phyloP scores from a whole-genome alignment of 1,140 invertebrate genomes.

The Cylas formicarius region DNA sequence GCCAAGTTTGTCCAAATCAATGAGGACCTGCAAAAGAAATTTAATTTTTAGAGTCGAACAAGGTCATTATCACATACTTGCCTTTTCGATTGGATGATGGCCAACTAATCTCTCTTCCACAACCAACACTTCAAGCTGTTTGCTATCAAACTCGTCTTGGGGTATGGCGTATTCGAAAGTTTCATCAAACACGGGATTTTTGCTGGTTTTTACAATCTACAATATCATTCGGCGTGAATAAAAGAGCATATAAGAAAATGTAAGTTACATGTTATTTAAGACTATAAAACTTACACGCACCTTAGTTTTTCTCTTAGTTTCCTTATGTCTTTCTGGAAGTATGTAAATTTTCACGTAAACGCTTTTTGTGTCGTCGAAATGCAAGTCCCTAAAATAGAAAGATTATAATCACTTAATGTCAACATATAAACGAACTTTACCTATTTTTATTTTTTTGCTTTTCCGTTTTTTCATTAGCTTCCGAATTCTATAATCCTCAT shows the following conservation, averaged over 20 bases:
- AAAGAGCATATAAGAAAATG: too few relatives aligned
- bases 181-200: conserved; percentile 85
- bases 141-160: conserved; percentile 46
- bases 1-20: conserved; percentile 54
- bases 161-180: conserved; percentile 77
- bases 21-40: conserved; percentile 46
- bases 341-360: conserved; percentile 91
- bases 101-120: conserved; percentile 22
- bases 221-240: too few relatives aligned
- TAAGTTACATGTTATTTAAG: not conserved
- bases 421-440: conserved; percentile 2
- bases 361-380: conserved; percentile 81
- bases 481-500: too few relatives aligned
- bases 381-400: conserved; percentile 60
- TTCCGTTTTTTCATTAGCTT: too few relatives aligned
- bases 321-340: conserved; percentile 76
- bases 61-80: not conserved
- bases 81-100: conserved; percentile 23
- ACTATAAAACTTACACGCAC: conserved; percentile 39
- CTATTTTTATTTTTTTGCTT: too few relatives aligned
- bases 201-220: conserved; percentile 75
- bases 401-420: not conserved
- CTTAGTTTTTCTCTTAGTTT: conserved; percentile 82
- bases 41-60: not conserved
- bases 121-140: conserved; percentile 22